Evolutionary conservation across 2,888 invertebrate genomes (phyloP), one percentile per base, ranked within the genome.

Genomic region (Chalcosyrphus nemorum): DNA sequence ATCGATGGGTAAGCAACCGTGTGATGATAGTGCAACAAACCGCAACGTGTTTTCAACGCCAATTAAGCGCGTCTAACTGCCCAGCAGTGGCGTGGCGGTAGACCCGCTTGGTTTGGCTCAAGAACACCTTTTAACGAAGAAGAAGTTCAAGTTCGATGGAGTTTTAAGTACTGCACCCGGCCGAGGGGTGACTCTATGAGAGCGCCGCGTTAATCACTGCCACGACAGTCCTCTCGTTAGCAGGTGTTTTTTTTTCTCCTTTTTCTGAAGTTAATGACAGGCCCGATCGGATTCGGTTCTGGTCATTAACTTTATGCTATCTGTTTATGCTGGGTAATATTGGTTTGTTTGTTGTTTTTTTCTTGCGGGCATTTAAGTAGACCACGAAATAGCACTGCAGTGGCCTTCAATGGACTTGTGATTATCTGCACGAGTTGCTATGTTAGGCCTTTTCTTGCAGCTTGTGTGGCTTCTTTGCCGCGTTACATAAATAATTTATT

Each of bases 21-120:
- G 61, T 72, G 72, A 82, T 82, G 66, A 41, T 43, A 54, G 56
- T 47, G 43, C 35, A 82, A 50, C 56, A 52, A 43, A 17, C 35
- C 61, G 56, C 13, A 54, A 29, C 71, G 13, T 72, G 45, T 77
- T 77, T 81, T 68, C 54, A 82, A 19, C 56, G 17, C 77, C 77
- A 82, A 77, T 72, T 77, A 77, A 38, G 29, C n/a, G 27, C 19
- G n/a, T n/a, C n/a, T 47, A 29, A n/a, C n/a, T n/a, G n/a, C n/a
- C n/a, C n/a, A n/a, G n/a, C n/a, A 17, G 27, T 38, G 13, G 2
- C n/a, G n/a, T n/a, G n/a, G n/a, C n/a, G n/a, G n/a, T 21, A 17
- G 59, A 59, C 5, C 5, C 41, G 47, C 76, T 54, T 72, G 61
- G 43, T 32, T 68, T 35, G 52, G 17, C 19, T 24, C 76, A 29